Conservation (phyloP, 1,140 invertebrate genomes). For the Agraylea sexmaculata region DNA sequence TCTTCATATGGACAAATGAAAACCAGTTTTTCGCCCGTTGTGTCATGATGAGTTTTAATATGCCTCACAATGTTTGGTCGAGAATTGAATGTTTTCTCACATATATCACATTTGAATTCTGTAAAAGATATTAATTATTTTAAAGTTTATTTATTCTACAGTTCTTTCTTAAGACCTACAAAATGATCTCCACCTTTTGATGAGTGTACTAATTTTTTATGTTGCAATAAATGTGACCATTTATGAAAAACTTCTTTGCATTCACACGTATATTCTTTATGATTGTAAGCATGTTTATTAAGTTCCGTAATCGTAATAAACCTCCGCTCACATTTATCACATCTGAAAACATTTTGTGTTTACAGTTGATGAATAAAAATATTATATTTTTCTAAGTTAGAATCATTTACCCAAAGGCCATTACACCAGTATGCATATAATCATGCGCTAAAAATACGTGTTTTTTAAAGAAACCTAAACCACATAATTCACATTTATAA, state of each 20-base stretch:
- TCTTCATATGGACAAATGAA: slow-evolving; percentile 33
- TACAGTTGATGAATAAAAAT: slow-evolving; percentile 7
- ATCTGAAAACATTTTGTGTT: slow-evolving; percentile 25
- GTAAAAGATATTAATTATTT: slow-evolving; percentile 23
- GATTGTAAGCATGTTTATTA: slow-evolving; percentile 34
- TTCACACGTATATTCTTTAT: slow-evolving; percentile 35
- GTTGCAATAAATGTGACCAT: slow-evolving; percentile 33
- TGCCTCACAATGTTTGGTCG: slow-evolving; percentile 32
- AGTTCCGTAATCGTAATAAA: slow-evolving; percentile 31
- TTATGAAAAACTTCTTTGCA: slow-evolving; percentile 29
- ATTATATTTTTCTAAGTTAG: slow-evolving; percentile 1
- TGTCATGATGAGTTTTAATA: slow-evolving; percentile 28
- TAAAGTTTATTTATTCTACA: slow-evolving; percentile 4
- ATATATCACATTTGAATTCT: slow-evolving; percentile 38
- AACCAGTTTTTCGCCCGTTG: slow-evolving; percentile 18
- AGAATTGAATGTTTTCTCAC: slow-evolving; percentile 32
- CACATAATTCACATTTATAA: slow-evolving; percentile 33
- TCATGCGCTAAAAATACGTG: slow-evolving; percentile 32
- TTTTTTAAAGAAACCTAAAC: slow-evolving; percentile 32
- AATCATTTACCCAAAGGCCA: slow-evolving; percentile 31
- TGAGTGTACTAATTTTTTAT: slow-evolving; percentile 28
- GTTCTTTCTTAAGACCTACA: slow-evolving; percentile 10
- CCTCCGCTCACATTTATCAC: slow-evolving; percentile 30
- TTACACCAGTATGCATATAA: slow-evolving; percentile 35
- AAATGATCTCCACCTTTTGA: slow-evolving; percentile 23